Evolutionary conservation across 2,888 invertebrate species (phyloP), one percentile per base, ranked within the genome.

Genomic region (Acronicta leporina): DNA sequence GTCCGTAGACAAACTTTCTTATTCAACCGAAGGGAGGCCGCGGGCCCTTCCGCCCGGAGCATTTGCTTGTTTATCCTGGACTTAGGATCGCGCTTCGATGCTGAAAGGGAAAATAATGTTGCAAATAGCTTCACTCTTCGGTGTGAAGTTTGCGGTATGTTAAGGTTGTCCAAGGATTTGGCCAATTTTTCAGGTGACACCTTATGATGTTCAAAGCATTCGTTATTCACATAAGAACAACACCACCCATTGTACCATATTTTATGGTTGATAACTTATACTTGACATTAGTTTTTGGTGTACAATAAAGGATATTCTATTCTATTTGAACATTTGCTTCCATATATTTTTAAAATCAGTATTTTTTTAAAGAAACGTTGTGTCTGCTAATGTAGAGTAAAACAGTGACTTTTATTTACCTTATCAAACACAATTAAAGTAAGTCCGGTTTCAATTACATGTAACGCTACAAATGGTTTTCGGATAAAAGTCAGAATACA

Each of bases 21-120:
- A 88, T 89, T 88, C 89, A 85, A 77, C 70, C 64, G 69, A 83
- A 84, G 85, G 85, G 84, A 86, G 82, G 82, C 86, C 88, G 87
- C 75, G 80, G 86, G 91, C 89, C 84, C 85, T 92, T 92, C 92
- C 92, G 91, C 87, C 86, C 90, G 87, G 90, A 88, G 91, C 92
- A 92, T 92, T 92, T 90, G 87, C 88, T 90, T 93, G 90, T 93
- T 94, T 93, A 90, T 90, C 85, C 87, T 89, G 85, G 87, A 88
- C 92, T 92, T 89, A 89, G 83, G 78, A 81, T 81, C 80, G 70
- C 70, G 54, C 59, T 75, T 72, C 76, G 76, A 79, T 75, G 67
- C 59, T 75, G 68, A 79, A 77, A 80, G 78, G 65, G 81, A 80
- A 83, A 87, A 83, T 81, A 81, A 83, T 81, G 77, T 79, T 61